Conservation (phyloP, 2,888 invertebrate genomes). For the Ennomos fuscantarius region DNA sequence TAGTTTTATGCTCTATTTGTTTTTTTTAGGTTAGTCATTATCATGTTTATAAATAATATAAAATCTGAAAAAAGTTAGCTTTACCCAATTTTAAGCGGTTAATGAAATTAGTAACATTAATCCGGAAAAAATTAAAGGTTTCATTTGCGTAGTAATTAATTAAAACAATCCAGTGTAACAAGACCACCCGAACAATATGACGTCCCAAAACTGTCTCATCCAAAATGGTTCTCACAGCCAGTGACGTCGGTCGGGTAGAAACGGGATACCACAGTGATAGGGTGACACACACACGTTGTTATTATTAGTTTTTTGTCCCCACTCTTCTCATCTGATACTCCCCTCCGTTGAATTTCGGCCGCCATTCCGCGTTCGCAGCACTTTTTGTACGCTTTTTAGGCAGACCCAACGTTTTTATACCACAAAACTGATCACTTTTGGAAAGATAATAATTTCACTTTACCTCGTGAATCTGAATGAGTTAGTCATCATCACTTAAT, state of each 20-base stretch:
- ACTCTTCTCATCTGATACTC: slow-evolving; percentile 55
- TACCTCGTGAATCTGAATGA: slow-evolving; percentile 23
- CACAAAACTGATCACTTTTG: slow-evolving; percentile 24
- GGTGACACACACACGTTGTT: slow-evolving; percentile 77
- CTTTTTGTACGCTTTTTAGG: slow-evolving; percentile 72
- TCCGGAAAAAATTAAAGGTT: no score
- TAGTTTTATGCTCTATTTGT: no score
- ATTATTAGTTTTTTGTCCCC: slow-evolving; percentile 84
- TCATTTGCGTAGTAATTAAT: neutral
- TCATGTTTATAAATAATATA: no score
- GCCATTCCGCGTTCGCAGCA: slow-evolving; percentile 73
- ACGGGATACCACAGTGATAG: slow-evolving; percentile 72
- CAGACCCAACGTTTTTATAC: slow-evolving; percentile 37
- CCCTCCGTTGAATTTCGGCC: slow-evolving; percentile 60
- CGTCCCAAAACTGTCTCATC: slow-evolving; percentile 51
- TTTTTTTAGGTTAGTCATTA: no score
- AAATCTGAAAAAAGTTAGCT: no score
- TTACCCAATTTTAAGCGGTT: no score
- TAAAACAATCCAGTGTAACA: slow-evolving; percentile 5
- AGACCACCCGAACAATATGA: slow-evolving; percentile 36
- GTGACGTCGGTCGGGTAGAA: slow-evolving; percentile 68
- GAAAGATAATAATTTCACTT: slow-evolving; percentile 15
- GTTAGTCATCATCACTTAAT: slow-evolving; percentile 42
- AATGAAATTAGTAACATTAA: no score
- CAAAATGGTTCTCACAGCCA: slow-evolving; percentile 70